These are phyloP conservation scores for Sparidentex hasta DNA, from an alignment of 2,797 vertebrate species.

Conservation along the genomic window DNA sequence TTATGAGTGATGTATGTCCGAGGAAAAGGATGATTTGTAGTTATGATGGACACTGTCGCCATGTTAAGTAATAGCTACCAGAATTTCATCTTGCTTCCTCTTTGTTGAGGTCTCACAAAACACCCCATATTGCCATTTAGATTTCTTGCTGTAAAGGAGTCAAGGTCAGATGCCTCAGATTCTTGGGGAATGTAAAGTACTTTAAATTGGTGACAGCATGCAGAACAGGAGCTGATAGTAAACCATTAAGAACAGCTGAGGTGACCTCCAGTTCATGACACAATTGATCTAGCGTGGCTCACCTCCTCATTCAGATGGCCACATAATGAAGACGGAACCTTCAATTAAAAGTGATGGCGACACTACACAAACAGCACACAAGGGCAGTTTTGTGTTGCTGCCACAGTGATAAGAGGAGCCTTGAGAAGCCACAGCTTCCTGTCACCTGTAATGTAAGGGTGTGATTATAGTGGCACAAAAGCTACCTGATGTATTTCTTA, in stretches of 20 bases:
- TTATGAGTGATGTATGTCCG: slow-evolving; percentile 51
- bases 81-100: neutral
- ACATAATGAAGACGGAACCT: slow-evolving; percentile 58
- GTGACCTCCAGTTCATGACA: slow-evolving; percentile 60
- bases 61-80: slow-evolving; percentile 19
- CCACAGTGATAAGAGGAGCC: slow-evolving; percentile 2
- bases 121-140: slow-evolving; percentile 1
- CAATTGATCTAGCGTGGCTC: slow-evolving; percentile 60
- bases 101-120: neutral
- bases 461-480: neutral
- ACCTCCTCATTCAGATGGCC: slow-evolving; percentile 43
- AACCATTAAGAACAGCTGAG: slow-evolving; percentile 52
- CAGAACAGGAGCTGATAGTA: slow-evolving; percentile 45
- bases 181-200: slow-evolving; percentile 19
- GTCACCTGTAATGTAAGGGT: neutral
- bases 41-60: slow-evolving; percentile 42
- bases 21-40: slow-evolving; percentile 26
- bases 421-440: neutral
- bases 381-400: slow-evolving; percentile 19
- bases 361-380: slow-evolving; percentile 28
- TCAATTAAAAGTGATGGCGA: slow-evolving; percentile 55
- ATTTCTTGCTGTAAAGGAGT: neutral
- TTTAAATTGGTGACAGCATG: slow-evolving; percentile 9
- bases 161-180: slow-evolving; percentile 12
- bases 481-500: neutral